Evolutionary conservation across 2,797 vertebrate species (phyloP), one percentile per base, ranked within the genome.

Genomic region (Jordanella pulchra): DNA sequence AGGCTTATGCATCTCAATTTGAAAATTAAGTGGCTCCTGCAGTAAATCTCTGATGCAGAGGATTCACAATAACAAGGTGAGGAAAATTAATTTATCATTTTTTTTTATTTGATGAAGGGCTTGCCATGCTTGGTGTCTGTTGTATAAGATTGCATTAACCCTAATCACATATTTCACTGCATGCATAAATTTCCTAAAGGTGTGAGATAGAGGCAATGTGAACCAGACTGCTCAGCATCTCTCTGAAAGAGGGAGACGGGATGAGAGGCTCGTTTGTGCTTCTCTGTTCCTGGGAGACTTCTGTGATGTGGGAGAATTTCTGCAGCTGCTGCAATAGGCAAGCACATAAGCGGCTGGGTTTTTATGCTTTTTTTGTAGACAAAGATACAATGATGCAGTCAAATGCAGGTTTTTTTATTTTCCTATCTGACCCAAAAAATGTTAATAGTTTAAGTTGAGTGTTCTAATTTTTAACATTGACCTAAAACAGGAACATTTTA

Each of bases 121-220:
- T 81, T 87, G 35, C 25, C 27, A 72, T 64, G 21, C 27, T 74
- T 69, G n/a, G 53, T 75, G 76, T 84, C 68, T 75, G 65, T 63
- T 79, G 78, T 70, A 84, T 87, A 83, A 76, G 67, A 28, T 73
- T 65, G 51, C 70, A 85, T 84, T 86, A 79, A 89, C 87, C 70
- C 77, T 86, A 88, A 91, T 89, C 73, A 69, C 72, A 86, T 83
- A 87, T 73, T 78, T 71, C 87, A 55, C 65, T 53, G 42, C 3
- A 2, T 60, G 50, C 73, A 78, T 76, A 80, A 9, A 88, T 88
- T 91, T 87, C 70, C 73, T 77, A 65, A 76, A 84, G 75, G 83
- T 84, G 75, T 63, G 65, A 77, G 79, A 78, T 42, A 39, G 45
- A 74, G 30, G 66, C 56, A 65, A 48, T 53, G 54, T 63, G 25